Evolutionary conservation across 2,113 vertebrate species (phyloP), one percentile per base, ranked within the genome.

Genomic region (Sterrhoptilus dennistouni): DNA sequence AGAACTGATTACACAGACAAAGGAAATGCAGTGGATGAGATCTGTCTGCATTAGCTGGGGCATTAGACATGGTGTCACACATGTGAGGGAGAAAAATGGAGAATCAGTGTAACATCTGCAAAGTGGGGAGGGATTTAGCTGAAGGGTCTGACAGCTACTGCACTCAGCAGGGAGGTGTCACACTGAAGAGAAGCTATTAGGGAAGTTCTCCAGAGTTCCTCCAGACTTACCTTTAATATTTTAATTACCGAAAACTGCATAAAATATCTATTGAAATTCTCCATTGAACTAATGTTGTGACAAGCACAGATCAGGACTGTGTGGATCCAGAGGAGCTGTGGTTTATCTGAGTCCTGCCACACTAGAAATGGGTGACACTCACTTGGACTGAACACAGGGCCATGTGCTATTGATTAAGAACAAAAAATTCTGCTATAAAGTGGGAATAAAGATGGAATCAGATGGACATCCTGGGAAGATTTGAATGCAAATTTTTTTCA

Each of bases 21-120:
- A 95, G 49, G 31, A 83, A 82, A 95, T 21, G n/a, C n/a, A 49
- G 64, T 52, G 89, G 91, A 89, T 94, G 9, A 56, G 78, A 95
- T 95, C 88, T 89, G 18, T 89, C 56, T 92, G 83, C 64, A 91
- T 81, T 84, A 88, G 63, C 38, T 36, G 16, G 21, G 40, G 12
- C 40, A 84, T 94, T 91, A 91, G 77, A 75, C 53, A 71, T 14
- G n/a, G 83, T 87, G 49, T 14, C 86, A 66, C 23, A 8, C 8
- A n/a, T n/a, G 31, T 24, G 44, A 88, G 75, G 78, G 8, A 72
- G 65, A 68, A 85, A 91, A 96, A 90, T 15, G 20, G 40, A 79
- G 28, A 84, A 91, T 66, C 47, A 33, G 24, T 52, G 42, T 35
- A 78, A 87, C 45, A 64, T 68, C 64, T 84, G 44, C 49, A 81